A percentile compares a stretch with the other conserved stretches of the same genome.
These are phyloP conservation scores for Nesometra sesokonis DNA, from an alignment of 35 echinoderm and acorn worm species.

Conservation along the genomic window DNA sequence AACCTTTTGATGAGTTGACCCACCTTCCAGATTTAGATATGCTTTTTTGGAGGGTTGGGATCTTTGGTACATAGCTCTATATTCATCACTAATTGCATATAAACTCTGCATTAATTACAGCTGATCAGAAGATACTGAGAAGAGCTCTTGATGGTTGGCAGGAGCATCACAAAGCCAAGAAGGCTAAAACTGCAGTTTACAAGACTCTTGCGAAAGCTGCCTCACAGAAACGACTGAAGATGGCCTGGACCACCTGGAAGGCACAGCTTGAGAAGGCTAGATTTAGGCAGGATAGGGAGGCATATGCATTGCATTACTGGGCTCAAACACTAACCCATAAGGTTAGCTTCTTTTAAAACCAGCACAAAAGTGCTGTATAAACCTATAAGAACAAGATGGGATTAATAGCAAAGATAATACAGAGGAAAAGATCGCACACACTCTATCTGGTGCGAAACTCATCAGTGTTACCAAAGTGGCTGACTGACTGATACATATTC, in stretches of 20 bases:
- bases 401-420: no score
- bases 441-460: not conserved
- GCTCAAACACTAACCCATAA: conserved; percentile 26
- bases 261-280: not conserved
- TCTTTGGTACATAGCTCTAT: not conserved
- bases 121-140: conserved; percentile 10
- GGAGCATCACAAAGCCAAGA: conserved; percentile 1
- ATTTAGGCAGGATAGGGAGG: conserved; percentile 3
- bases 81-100: not conserved
- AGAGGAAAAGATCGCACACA: no score
- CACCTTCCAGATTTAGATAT: not conserved
- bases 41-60: not conserved
- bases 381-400: not conserved
- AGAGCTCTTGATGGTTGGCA: conserved; percentile 13
- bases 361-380: not conserved
- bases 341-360: conserved; percentile 7
- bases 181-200: not conserved
- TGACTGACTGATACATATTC: no score
- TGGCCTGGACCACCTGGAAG: conserved; percentile 13
- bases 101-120: not conserved
- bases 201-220: not conserved
- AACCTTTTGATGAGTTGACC: no score
- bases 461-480: no score
- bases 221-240: not conserved
- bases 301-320: conserved; percentile 50